These are phyloP conservation scores for Chloropsis hardwickii DNA, from an alignment of 2,113 vertebrate genomes.

Conservation along the genomic window DNA sequence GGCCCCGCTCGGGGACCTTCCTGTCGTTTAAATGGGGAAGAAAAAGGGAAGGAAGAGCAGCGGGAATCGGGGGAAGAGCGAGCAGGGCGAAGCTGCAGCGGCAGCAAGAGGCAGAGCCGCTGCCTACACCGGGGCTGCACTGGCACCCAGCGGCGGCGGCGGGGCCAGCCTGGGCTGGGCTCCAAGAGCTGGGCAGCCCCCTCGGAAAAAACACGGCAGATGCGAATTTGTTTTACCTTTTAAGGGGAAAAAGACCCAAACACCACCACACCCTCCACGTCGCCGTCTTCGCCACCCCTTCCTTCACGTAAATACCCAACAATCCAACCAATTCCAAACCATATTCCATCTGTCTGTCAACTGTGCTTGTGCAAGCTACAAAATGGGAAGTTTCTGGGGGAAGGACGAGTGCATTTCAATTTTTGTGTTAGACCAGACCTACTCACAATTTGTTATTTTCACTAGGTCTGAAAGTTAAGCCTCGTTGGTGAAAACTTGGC, in stretches of 20 bases:
- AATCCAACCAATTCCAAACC: neutral
- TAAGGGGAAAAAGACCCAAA: neutral
- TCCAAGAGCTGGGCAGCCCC: neutral
- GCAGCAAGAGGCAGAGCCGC: neutral
- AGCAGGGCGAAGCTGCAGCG: neutral
- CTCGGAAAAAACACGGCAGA: fast-evolving
- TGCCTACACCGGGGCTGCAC: neutral
- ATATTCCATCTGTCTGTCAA: neutral
- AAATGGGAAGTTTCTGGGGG: neutral
- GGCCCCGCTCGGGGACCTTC: neutral
- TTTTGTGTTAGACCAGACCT: neutral
- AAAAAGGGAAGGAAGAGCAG: neutral
- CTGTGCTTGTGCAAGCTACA: neutral
- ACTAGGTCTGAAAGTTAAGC: neutral
- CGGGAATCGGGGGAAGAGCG: neutral
- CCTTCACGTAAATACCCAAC: neutral
- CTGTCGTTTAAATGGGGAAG: neutral
- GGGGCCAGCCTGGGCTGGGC: no score
- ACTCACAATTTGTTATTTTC: neutral
- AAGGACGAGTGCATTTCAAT: fast-evolving
- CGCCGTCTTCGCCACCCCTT: neutral
- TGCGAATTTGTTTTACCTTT: fast-evolving
- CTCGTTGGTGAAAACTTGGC: neutral
- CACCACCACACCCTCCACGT: fast-evolving
- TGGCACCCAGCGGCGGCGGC: constrained; percentile 67